These are phyloP conservation scores for Chrysolina americana DNA, from an alignment of 2,888 invertebrate species.

Conservation along the genomic window DNA sequence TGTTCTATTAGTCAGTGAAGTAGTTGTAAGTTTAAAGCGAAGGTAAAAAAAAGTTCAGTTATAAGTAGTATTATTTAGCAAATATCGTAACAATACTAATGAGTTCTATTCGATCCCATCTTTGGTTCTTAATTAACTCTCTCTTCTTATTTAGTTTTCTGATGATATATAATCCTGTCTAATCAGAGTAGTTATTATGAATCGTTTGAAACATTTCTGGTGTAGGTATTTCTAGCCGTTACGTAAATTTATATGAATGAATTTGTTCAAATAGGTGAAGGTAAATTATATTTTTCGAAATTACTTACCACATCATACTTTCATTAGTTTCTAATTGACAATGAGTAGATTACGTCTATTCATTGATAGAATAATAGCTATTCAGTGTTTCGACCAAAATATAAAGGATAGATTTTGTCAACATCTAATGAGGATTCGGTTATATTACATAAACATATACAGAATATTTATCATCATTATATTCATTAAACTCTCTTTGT, in stretches of 20 bases:
- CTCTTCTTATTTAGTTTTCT: too few relatives aligned
- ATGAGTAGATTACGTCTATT: neutral
- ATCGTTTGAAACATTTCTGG: neutral
- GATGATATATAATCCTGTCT: too few relatives aligned
- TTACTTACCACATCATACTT: neutral
- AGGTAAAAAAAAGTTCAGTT: too few relatives aligned
- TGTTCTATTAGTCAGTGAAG: too few relatives aligned
- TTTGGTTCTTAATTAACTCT: too few relatives aligned
- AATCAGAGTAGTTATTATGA: too few relatives aligned
- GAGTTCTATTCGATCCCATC: too few relatives aligned
- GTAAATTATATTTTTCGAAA: neutral
- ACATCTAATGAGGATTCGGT: neutral
- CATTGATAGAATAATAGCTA: slow-evolving; percentile 11
- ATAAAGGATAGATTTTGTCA: neutral
- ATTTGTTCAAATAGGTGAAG: slow-evolving; percentile 1
- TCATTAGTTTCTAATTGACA: slow-evolving; percentile 3
- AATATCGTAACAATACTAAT: too few relatives aligned
- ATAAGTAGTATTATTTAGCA: too few relatives aligned
- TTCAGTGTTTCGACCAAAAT: slow-evolving; percentile 2
- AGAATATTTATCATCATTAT: too few relatives aligned
- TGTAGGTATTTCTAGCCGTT: neutral
- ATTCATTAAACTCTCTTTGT: too few relatives aligned
- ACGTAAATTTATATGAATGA: neutral
- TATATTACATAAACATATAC: neutral
- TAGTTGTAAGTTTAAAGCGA: too few relatives aligned